A percentile compares a stretch with the other conserved stretches of the same genome.
These are phyloP conservation scores for Archocentrus centrarchus DNA, from an alignment of 2,113 vertebrate species.

Conservation along the genomic window DNA sequence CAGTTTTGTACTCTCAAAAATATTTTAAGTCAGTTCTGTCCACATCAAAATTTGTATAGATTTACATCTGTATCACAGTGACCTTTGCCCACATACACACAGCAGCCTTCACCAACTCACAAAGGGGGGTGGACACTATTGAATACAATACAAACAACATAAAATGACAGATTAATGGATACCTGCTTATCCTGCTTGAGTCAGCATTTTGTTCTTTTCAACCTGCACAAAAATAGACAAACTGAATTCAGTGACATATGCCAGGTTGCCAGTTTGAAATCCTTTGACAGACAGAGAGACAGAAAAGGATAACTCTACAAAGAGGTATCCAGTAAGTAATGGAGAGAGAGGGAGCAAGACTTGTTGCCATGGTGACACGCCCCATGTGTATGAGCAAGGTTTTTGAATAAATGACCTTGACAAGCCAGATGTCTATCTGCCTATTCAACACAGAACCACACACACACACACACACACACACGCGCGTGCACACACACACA, in stretches of 20 bases:
- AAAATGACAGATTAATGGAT: background rate
- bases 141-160: background rate
- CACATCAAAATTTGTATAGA: background rate
- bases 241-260: background rate
- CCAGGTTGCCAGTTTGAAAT: constrained; percentile 10
- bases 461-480: constrained; percentile 4
- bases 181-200: background rate
- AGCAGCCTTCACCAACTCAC: background rate
- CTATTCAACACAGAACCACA: constrained; percentile 39
- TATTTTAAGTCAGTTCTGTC: background rate
- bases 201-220: background rate
- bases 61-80: background rate
- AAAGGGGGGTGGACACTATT: background rate
- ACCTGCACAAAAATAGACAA: background rate
- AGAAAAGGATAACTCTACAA: constrained; percentile 20
- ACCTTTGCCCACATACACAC: background rate
- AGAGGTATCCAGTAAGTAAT: constrained; percentile 37
- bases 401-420: constrained; percentile 79
- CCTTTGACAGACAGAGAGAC: constrained; percentile 23
- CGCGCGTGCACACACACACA: background rate
- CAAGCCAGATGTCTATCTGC: constrained; percentile 71
- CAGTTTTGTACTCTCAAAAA: background rate
- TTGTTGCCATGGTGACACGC: constrained; percentile 76
- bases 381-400: constrained; percentile 65
- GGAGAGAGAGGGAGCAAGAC: constrained; percentile 52